Percentiles rank a stretch among this genome's conserved stretches.
Conservation (phyloP, 2,888 invertebrate genomes). For the Subacronicta megacephala region DNA sequence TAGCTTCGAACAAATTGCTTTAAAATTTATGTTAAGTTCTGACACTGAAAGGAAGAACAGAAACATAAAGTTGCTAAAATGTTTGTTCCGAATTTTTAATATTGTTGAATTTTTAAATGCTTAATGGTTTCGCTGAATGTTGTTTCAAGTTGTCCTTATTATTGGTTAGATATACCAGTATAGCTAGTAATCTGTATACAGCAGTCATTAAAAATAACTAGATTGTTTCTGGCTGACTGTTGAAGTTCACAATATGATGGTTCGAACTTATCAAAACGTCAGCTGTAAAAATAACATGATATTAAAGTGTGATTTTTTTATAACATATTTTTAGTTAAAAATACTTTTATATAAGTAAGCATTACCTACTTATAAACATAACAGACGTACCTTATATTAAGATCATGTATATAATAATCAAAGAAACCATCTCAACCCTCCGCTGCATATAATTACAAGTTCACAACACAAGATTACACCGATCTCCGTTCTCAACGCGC, state of each 20-base stretch:
- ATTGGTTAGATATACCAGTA: too few species aligned
- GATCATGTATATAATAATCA: slow-evolving; percentile 13
- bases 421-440: slow-evolving; percentile 29
- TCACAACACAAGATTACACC: slow-evolving; percentile 52
- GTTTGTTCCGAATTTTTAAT: slow-evolving; percentile 2
- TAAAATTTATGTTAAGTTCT: slow-evolving; percentile 27
- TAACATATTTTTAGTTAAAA: too few species aligned
- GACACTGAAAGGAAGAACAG: slow-evolving; percentile 22
- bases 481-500: slow-evolving; percentile 31
- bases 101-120: background rate
- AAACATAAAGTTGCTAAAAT: slow-evolving; percentile 13
- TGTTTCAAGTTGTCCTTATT: too few species aligned
- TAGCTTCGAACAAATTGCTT: slow-evolving; percentile 40
- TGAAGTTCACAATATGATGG: too few species aligned
- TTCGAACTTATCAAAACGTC: too few species aligned
- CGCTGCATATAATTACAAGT: slow-evolving; percentile 42
- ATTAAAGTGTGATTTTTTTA: too few species aligned
- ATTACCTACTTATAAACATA: too few species aligned
- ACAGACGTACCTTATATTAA: background rate
- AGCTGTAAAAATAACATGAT: too few species aligned
- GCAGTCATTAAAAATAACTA: too few species aligned
- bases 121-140: background rate
- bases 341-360: background rate
- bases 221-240: too few species aligned
- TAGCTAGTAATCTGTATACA: too few species aligned